These are phyloP conservation scores for Elgaria multicarinata DNA, from an alignment of 2,113 vertebrate genomes.

Conservation along the genomic window DNA sequence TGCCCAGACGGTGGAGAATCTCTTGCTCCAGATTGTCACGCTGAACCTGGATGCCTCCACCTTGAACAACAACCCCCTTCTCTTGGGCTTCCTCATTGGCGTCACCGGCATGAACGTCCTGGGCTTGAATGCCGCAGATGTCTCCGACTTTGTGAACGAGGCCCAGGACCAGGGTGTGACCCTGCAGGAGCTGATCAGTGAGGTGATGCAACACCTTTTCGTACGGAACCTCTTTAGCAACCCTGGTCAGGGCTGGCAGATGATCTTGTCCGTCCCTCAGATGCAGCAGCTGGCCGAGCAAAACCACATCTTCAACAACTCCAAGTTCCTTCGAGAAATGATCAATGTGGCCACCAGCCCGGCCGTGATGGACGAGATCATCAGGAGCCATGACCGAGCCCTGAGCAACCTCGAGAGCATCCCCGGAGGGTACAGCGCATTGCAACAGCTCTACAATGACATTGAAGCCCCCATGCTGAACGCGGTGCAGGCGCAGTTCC, in stretches of 20 bases:
- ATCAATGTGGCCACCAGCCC: conserved; percentile 88
- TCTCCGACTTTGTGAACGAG: conserved; percentile 41
- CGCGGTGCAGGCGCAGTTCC: conserved; percentile 89
- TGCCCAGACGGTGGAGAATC: conserved; percentile 62
- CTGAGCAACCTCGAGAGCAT: conserved; percentile 94
- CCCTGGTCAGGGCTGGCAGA: conserved; percentile 83
- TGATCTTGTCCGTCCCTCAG: conserved; percentile 89
- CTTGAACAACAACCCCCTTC: conserved; percentile 44
- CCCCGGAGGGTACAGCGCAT: conserved; percentile 89
- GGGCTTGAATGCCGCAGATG: conserved; percentile 21
- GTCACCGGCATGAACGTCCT: conserved; percentile 62
- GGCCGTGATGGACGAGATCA: conserved; percentile 94
- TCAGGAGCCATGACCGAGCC: conserved; percentile 91
- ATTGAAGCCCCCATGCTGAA: conserved; percentile 93
- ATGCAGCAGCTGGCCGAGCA: conserved; percentile 92
- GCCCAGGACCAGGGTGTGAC: conserved; percentile 74
- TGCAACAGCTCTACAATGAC: conserved; percentile 90
- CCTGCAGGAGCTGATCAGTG: conserved; percentile 40
- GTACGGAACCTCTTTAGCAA: conserved; percentile 87
- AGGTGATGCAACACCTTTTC: conserved; percentile 86
- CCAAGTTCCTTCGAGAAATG: conserved; percentile 89
- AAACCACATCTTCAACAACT: conserved; percentile 91
- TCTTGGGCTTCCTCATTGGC: conserved; percentile 62
- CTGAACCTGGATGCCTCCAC: conserved; percentile 13
- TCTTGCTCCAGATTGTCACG: conserved; percentile 9